Evolutionary conservation across 2,888 invertebrate species (phyloP), one percentile per base, ranked within the genome.

Genomic region (Chymomyza amoena): DNA sequence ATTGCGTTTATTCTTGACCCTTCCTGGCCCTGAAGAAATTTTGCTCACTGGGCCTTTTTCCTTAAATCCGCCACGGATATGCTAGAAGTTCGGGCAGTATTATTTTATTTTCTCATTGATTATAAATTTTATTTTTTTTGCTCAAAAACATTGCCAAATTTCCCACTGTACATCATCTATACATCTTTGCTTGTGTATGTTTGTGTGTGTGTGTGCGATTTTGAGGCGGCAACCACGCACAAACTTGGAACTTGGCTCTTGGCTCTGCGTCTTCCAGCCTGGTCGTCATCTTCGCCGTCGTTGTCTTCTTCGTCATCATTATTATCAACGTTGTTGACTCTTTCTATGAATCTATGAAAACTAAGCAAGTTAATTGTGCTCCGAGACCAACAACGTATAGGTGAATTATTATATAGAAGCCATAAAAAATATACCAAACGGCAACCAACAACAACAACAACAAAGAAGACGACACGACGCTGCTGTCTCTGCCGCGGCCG

Each of bases 351-450:
- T 83, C 81, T 83, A 80, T 77, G 75, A 73, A 71, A 74, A 75
- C 79, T 75, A 59, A 75, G 77, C 78, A 75, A 77, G 72, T 83
- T 85, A 85, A 85, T 85, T 85, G 85, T 81, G 72, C 68, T 65
- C 78, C 75, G n/a, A n/a, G 82, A 80, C 64, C 85, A 80, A 45
- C 39, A 45, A 70, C 84, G 85, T 81, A 84, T 84, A 84, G 87
- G 83, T 85, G 87, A 85, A 84, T 87, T 85, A 85, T 85, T 83
- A 84, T 86, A 82, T 87, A 84, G 81, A 83, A 83, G 81, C 80
- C 73, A 77, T 75, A 83, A 71, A 80, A 81, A 80, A 75, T 75
- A 81, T 85, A 78, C 73, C 72, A 25, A 64, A 13, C 16, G 54
- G 62, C 39, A 52, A 52, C 45, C 36, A 16, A 60, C 25, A 32